Conservation (phyloP, 2,888 invertebrate species). For the Halocaridina rubra region DNA sequence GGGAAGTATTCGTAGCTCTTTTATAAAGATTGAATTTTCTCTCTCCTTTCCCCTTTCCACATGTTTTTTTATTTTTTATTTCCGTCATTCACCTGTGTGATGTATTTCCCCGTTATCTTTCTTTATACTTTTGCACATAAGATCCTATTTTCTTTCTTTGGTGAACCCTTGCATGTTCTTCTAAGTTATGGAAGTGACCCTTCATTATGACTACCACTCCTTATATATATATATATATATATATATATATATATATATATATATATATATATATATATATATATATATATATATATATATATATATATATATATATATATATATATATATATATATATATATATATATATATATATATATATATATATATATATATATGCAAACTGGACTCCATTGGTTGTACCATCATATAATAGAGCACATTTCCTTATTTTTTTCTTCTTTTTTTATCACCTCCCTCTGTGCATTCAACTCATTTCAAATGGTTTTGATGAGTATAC, state of each 20-base stretch:
- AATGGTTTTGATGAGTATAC: too few relatives aligned
- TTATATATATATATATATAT: too few relatives aligned
- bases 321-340: background rate
- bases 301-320: background rate
- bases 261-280: too few relatives aligned
- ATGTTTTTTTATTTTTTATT: background rate
- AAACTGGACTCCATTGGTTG: conserved; percentile 29
- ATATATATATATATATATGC: conserved; percentile 2
- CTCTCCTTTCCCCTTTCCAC: conserved; percentile 22
- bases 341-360: background rate
- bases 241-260: too few relatives aligned
- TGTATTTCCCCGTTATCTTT: conserved; percentile 18
- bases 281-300: too few relatives aligned
- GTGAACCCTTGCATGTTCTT: conserved; percentile 44
- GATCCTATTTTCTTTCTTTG: conserved; percentile 32
- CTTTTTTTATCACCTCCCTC: too few relatives aligned
- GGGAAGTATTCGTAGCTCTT: conserved; percentile 6
- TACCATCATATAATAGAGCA: too few relatives aligned
- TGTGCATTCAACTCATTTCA: too few relatives aligned
- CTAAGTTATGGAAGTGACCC: too few relatives aligned
- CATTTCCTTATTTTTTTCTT: too few relatives aligned
- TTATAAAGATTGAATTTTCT: background rate
- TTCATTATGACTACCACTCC: too few relatives aligned
- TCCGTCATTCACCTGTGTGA: conserved; percentile 2
- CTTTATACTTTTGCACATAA: conserved; percentile 14